phyloP scores from a whole-genome alignment of 2,113 vertebrate genomes.

The Mesocricetus auratus region DNA sequence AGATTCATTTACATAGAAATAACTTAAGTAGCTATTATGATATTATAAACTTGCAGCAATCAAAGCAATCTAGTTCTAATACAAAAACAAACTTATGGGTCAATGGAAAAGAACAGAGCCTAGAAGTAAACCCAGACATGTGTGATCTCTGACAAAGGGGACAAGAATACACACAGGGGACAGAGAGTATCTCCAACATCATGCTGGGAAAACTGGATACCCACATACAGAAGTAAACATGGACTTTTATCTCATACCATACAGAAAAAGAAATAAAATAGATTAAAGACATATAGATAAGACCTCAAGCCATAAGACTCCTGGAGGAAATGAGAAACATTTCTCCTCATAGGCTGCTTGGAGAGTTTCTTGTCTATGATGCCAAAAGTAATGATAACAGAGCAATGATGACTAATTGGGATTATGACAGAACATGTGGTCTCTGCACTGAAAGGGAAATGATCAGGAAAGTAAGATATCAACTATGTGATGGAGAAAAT shows the following conservation, averaged over 20 bases:
- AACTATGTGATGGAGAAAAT: not conserved
- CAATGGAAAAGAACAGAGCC: not conserved
- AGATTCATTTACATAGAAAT: slow-evolving; percentile 20
- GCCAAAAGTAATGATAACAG: not conserved
- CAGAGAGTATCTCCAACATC: not conserved
- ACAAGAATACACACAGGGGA: not conserved
- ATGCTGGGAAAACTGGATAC: not conserved
- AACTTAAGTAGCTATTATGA: not conserved
- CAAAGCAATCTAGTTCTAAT: not conserved
- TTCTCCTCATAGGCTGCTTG: not conserved
- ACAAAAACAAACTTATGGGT: not conserved
- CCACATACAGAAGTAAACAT: not conserved
- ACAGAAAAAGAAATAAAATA: not conserved
- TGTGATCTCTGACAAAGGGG: not conserved
- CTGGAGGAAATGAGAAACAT: not conserved
- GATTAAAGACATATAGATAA: not conserved
- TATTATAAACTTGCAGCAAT: not conserved
- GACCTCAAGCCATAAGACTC: not conserved
- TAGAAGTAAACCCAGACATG: not conserved
- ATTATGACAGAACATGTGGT: not conserved
- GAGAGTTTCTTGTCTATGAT: not conserved
- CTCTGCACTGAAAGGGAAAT: not conserved
- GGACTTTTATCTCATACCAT: not conserved
- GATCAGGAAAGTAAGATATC: not conserved
- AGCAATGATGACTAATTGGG: not conserved